phyloP scores from a whole-genome alignment of 2,113 vertebrate species.

The Sapayoa aenigma region DNA sequence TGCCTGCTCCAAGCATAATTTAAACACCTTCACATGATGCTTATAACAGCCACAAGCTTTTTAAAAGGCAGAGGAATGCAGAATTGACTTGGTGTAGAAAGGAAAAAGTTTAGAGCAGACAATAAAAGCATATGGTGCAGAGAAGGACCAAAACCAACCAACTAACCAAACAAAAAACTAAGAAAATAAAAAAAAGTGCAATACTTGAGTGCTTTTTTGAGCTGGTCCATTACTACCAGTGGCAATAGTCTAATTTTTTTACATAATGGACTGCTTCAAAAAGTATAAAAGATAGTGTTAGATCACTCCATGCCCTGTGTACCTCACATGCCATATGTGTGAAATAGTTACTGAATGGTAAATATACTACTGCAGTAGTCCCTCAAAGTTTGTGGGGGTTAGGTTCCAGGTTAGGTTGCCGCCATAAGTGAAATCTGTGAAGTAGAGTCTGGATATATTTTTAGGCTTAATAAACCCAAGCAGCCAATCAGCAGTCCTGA shows the following conservation, averaged over 20 bases:
- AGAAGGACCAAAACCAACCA: background rate
- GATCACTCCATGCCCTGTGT: background rate
- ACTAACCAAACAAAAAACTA: too few relatives aligned
- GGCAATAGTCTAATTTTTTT: background rate
- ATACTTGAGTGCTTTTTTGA: background rate
- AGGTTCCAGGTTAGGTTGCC: too few relatives aligned
- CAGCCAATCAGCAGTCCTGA: too few relatives aligned
- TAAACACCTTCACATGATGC: background rate
- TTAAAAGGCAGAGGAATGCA: background rate
- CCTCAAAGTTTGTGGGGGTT: too few relatives aligned
- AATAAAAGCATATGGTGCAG: background rate
- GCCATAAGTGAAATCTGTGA: too few relatives aligned
- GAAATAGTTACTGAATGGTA: background rate
- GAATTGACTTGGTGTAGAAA: background rate
- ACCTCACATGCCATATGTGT: background rate
- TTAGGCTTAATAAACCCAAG: too few relatives aligned
- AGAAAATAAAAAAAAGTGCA: background rate
- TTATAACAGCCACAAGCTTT: background rate
- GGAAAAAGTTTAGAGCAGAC: background rate
- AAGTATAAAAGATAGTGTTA: background rate
- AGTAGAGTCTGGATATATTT: too few relatives aligned
- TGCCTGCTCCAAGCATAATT: background rate
- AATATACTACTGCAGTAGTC: background rate
- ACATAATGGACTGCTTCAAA: background rate
- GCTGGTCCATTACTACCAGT: background rate